Evolutionary conservation across 2,888 invertebrate genomes (phyloP).

Genomic region (Ochropacha duplaris): DNA sequence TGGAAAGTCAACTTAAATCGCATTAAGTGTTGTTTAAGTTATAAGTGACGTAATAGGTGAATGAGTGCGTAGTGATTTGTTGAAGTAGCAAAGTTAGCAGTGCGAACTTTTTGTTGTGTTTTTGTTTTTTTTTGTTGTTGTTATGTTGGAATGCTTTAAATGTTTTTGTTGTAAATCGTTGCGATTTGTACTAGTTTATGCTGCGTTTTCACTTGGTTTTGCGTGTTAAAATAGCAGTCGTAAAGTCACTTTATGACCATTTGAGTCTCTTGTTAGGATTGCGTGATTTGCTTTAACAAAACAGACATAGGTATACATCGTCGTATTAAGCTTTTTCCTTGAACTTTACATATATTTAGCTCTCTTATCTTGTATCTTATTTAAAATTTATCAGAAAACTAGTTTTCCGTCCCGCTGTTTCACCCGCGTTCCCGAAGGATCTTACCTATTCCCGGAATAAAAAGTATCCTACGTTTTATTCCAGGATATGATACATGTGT

Average conservation of each 20-base stretch:
- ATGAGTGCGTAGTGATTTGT: constrained; percentile 19
- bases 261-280: neutral
- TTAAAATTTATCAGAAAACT: no score
- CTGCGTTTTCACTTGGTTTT: constrained; percentile 8
- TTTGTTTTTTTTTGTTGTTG: constrained; percentile 38
- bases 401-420: no score
- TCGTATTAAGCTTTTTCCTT: no score
- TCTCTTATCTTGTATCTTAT: no score
- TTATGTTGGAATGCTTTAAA: constrained; percentile 48
- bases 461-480: no score
- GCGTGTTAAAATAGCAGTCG: no score
- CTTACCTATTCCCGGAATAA: no score
- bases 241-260: no score
- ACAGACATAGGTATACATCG: neutral
- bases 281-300: neutral
- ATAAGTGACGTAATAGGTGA: constrained; percentile 13
- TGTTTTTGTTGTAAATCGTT: constrained; percentile 26
- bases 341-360: no score
- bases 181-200: constrained; percentile 12
- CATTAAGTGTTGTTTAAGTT: constrained; percentile 13
- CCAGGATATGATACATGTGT: no score
- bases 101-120: constrained; percentile 35
- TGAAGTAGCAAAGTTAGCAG: constrained; percentile 32
- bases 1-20: constrained; percentile 22
- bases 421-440: no score